These are phyloP conservation scores for Litoditis marina DNA, from an alignment of 2,888 invertebrate species.

Conservation along the genomic window DNA sequence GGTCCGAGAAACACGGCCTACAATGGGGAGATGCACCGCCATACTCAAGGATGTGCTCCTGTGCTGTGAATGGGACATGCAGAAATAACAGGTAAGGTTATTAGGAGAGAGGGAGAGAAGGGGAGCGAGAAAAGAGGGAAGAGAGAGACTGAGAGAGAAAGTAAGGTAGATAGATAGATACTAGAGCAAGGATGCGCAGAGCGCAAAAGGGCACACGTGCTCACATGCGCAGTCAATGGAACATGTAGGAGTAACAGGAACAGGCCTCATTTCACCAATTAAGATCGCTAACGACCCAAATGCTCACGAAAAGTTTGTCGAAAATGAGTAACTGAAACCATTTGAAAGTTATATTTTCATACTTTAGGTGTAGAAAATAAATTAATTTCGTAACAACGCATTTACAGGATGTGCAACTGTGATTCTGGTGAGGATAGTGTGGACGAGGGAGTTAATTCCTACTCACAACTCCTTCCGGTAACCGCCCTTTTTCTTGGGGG, in stretches of 20 bases:
- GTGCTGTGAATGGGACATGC: constrained; percentile 57
- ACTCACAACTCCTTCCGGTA: constrained; percentile 56
- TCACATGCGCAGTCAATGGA: no score
- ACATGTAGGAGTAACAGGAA: no score
- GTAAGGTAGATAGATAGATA: no score
- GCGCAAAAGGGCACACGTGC: no score
- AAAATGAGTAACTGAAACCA: no score
- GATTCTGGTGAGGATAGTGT: constrained; percentile 55
- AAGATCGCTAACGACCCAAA: no score
- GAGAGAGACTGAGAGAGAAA: no score
- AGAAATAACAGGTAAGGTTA: constrained; percentile 29
- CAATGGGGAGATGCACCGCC: constrained; percentile 60
- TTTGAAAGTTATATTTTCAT: no score
- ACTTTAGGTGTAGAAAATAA: neutral
- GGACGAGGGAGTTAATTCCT: constrained; percentile 55
- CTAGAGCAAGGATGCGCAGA: no score
- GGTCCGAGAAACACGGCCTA: constrained; percentile 34
- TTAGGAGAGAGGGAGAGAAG: no score
- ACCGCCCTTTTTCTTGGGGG: constrained; percentile 59
- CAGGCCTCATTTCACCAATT: neutral
- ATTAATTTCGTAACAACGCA: neutral
- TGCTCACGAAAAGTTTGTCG: no score
- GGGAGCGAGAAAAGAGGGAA: no score
- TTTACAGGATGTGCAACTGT: constrained; percentile 55
- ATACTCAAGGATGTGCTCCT: constrained; percentile 56